Percentiles rank a stretch among this genome's conserved stretches.
These are phyloP conservation scores for Clavelina lepadiformis DNA, from an alignment of 23 tunicate species.

Conservation along the genomic window DNA sequence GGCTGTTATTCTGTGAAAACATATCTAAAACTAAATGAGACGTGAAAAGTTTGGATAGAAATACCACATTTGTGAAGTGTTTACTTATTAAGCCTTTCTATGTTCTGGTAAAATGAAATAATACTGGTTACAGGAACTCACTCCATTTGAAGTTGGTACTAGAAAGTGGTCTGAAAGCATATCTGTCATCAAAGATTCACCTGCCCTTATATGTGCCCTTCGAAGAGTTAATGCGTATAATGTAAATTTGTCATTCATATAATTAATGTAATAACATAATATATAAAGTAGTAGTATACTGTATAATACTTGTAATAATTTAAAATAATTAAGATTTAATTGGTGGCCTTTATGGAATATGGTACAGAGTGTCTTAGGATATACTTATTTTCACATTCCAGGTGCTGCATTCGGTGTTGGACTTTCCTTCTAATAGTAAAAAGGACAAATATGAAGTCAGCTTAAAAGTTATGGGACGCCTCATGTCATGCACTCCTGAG, in stretches of 20 bases:
- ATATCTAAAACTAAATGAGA: no score
- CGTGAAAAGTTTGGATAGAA: no score
- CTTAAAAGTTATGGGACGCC: neutral
- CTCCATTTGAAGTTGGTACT: constrained; percentile 76
- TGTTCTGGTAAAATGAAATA: no score
- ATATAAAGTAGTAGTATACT: no score
- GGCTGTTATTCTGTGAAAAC: no score
- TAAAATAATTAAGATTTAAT: neutral
- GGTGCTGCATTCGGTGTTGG: constrained; percentile 6
- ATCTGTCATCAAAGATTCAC: constrained; percentile 6
- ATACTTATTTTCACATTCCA: neutral
- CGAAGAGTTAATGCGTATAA: constrained; percentile 72
- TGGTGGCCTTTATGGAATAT: neutral
- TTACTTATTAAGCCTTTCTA: no score
- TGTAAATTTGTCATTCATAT: constrained; percentile 5
- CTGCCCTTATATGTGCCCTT: constrained; percentile 47
- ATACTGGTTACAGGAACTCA: constrained; percentile 69
- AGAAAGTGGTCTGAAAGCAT: constrained; percentile 47
- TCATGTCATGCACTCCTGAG: constrained; percentile 60
- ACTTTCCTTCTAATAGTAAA: neutral
- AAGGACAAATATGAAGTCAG: neutral
- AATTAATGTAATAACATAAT: neutral
- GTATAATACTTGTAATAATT: no score
- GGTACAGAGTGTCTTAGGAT: neutral
- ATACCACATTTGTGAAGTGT: no score